Evolutionary conservation across 37 sponge, comb jelly and placozoan species (phyloP), one percentile per base, ranked within the genome.

Genomic region (Ianthella basta): DNA sequence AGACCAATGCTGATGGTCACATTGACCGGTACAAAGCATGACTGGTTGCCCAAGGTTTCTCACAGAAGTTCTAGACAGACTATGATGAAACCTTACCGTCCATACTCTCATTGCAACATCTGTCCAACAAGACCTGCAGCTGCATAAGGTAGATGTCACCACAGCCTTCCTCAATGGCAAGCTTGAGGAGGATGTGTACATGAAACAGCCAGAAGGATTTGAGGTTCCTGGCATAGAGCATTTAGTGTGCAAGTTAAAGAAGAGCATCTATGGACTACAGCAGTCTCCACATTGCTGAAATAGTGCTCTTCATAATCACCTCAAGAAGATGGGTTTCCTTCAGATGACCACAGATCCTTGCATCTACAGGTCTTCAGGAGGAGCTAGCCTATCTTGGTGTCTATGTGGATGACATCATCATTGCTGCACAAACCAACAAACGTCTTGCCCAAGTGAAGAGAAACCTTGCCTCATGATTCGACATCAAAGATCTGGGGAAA

Each of bases 121-220:
- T 24, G 80, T 77, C 30, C 84, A 86, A 41, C 20, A 56, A 13
- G 82, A 72, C 34, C 55, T 91, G 60, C 32, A 66, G 24, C 38
- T 83, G 12, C 89, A 88, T 65, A 83, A 86, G 60, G 61, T 91
- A 27, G 84, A 86, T 79, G 91, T 86, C 20, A 74, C 66, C 20
- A 89, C 86, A 41, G 90, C 90, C 3, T 89, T 88, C 67, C 68
- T 88, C 16, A 74, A 82, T 82, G 85, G 89, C 19, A 77, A 80
- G 25, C 86, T 85, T 14, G 60, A 89, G 41, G 90, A 89, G 57
- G 86, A 60, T 37, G 82, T 89, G 53, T 89, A 85, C 65, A 89
- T 89, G 90, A 15, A 60, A 23, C 86, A 89, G 44, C 86, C 90
- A 15, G 79, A 85, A 38, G 90, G 90, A 12, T 89, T 59, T 59